Base-by-base conservation (phyloP, 2,797 vertebrate species). In the Esox lucius region DNA sequence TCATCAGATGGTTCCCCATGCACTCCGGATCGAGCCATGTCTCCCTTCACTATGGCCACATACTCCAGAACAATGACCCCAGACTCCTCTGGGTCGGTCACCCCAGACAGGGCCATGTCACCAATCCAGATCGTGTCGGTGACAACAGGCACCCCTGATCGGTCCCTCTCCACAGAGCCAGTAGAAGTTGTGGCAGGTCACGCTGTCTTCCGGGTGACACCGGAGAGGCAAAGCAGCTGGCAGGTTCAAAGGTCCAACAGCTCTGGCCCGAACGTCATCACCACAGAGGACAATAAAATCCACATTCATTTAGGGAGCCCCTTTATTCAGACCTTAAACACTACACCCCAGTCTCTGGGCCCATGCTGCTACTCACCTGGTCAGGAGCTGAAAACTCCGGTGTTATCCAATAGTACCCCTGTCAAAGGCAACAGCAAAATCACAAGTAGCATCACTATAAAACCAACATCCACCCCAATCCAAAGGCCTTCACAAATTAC, bases 261-360 rank as follows among this genome's bases (percentile, higher is more conserved):
- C 87, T 94, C 95, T 0, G 95, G 96, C 87, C 94, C 96, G 26
- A 98, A 94, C 79, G 92, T 98, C 89, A 97, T 98, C 95, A 98
- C 96, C 93, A 98, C 96, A 85, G 97, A 99, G 89, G 97, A 99
- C 93, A 98, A 99, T 93, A 98, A 98, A 95, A 98, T 99, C 91
- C 96, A 98, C 90, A 98, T 99, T 88, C 97, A 98, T 89, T 94
- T 99, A 91, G 97, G 97, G 89, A 96, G 91, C 82, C 94, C 96
- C 80, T 98, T 96, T 64, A 88, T 96, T 84, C 96, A 97, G 91
- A 91, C 93, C 85, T 90, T 96, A 86, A 90, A 93, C 86, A 87
- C 86, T 56, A 89, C 93, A 1, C 7, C 91, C 72, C 94, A 94
- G 90, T 90, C 94, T 16, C 46, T 87, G 88, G 95, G 92, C 82